Evolutionary conservation across 37 sponge, comb jelly and placozoan species (phyloP).

Genomic region (Ianthella basta): DNA sequence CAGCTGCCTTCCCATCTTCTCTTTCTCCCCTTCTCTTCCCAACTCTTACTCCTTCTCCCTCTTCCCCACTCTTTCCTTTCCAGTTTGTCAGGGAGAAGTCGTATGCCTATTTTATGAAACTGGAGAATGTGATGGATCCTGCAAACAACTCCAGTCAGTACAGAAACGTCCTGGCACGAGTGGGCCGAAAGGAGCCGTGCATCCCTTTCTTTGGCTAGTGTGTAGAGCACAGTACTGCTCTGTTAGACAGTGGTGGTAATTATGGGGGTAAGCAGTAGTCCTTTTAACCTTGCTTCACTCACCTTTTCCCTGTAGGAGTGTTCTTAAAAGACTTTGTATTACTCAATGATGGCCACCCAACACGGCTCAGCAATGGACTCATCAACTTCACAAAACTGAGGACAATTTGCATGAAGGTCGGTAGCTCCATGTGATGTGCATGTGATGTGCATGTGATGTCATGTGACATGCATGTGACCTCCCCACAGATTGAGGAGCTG

Average conservation of each 20-base stretch:
- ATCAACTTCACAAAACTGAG: conserved; percentile 87
- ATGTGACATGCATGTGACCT: neutral
- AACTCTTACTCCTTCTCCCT: no score
- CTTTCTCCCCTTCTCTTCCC: neutral
- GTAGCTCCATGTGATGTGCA: neutral
- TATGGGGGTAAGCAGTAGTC: no score
- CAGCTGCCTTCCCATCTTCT: neutral
- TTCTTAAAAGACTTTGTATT: conserved; percentile 77
- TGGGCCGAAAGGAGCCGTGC: conserved; percentile 46
- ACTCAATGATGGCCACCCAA: conserved; percentile 72
- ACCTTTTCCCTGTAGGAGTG: conserved; percentile 46
- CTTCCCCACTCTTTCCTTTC: neutral
- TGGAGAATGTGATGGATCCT: conserved; percentile 53
- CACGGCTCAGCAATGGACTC: conserved; percentile 72
- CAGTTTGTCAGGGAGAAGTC: conserved; percentile 65
- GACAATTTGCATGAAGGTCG: conserved; percentile 67
- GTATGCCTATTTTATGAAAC: conserved; percentile 43
- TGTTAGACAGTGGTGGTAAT: no score
- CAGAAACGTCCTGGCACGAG: conserved; percentile 48
- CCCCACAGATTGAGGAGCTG: conserved; percentile 72
- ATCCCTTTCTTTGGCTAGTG: conserved; percentile 84
- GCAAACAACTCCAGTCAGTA: conserved; percentile 64
- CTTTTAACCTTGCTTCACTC: no score
- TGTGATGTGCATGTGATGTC: neutral
- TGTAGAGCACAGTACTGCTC: no score